Percentiles rank a stretch among this genome's conserved stretches.
These are phyloP conservation scores for Triplophysa bombifrons DNA, from an alignment of 2,797 vertebrate genomes.

Conservation along the genomic window DNA sequence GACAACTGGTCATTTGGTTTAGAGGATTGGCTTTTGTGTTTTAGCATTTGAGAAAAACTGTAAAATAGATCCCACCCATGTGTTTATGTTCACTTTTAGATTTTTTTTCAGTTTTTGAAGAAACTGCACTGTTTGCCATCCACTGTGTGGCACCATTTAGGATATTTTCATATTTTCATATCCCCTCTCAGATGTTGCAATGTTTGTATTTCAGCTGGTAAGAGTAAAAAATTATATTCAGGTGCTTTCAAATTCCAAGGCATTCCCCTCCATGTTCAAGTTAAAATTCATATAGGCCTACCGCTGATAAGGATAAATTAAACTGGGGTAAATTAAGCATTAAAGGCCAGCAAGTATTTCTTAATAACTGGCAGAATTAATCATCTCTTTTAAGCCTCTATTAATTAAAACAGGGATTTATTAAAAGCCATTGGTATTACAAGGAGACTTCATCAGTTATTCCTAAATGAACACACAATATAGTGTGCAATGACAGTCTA, in stretches of 20 bases:
- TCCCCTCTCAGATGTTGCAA: too few relatives aligned
- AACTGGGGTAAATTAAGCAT: constrained; percentile 28
- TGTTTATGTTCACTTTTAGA: too few relatives aligned
- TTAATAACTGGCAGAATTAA: constrained; percentile 49
- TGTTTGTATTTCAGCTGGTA: not conserved
- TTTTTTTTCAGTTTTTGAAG: too few relatives aligned
- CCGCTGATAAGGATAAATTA: constrained; percentile 30
- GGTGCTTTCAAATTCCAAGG: constrained; percentile 6
- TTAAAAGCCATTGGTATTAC: constrained; percentile 41
- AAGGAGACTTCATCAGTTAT: constrained; percentile 1
- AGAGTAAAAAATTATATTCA: not conserved
- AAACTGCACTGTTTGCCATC: too few relatives aligned
- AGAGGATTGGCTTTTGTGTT: too few relatives aligned
- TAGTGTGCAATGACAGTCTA: constrained; percentile 23
- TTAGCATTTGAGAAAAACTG: too few relatives aligned
- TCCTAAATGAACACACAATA: constrained; percentile 23
- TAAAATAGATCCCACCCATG: too few relatives aligned
- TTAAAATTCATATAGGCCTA: not conserved
- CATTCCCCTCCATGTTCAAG: constrained; percentile 15
- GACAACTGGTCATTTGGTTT: too few relatives aligned
- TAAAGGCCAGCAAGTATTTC: constrained; percentile 39
- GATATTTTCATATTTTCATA: too few relatives aligned
- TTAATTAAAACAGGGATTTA: constrained; percentile 56
- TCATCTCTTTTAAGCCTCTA: constrained; percentile 47
- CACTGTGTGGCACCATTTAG: too few relatives aligned